A percentile compares a stretch with the other conserved stretches of the same genome.
These are phyloP conservation scores for Scaptomyza reducta DNA, from an alignment of 2,888 invertebrate species.

Conservation along the genomic window DNA sequence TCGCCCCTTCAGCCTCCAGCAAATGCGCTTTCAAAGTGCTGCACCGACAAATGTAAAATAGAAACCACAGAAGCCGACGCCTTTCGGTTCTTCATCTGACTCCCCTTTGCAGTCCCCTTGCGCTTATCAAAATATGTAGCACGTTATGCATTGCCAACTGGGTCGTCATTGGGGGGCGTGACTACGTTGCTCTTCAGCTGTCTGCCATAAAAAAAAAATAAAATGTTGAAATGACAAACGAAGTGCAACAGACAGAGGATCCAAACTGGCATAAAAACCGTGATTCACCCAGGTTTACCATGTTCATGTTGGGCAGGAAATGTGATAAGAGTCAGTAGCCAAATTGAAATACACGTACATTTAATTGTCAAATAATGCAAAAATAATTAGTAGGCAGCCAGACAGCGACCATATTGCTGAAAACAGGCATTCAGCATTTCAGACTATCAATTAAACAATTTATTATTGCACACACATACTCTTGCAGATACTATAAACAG, in stretches of 20 bases:
- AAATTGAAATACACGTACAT: conserved; percentile 31
- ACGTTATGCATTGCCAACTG: conserved; percentile 47
- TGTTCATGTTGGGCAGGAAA: not conserved
- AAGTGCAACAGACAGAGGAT: conserved; percentile 29
- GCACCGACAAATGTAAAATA: conserved; percentile 15
- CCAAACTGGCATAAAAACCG: conserved; percentile 1
- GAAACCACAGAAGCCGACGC: conserved; percentile 8
- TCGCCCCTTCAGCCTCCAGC: not conserved
- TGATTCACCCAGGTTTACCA: not conserved
- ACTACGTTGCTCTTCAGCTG: conserved; percentile 14
- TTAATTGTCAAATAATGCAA: conserved; percentile 65
- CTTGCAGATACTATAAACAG: too few relatives aligned
- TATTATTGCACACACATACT: too few relatives aligned
- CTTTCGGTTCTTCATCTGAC: not conserved
- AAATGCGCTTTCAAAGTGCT: conserved; percentile 13
- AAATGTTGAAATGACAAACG: conserved; percentile 8
- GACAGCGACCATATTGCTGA: conserved; percentile 3
- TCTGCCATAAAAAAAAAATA: conserved; percentile 5
- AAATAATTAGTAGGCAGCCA: conserved; percentile 65
- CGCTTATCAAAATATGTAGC: conserved; percentile 40
- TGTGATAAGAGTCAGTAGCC: conserved; percentile 6
- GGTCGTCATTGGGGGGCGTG: conserved; percentile 29
- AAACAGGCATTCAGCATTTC: not conserved
- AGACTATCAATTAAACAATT: not conserved
- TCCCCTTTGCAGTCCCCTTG: not conserved